These are phyloP conservation scores for Pediacus dermestoides DNA, from an alignment of 2,888 invertebrate species.

Conservation along the genomic window DNA sequence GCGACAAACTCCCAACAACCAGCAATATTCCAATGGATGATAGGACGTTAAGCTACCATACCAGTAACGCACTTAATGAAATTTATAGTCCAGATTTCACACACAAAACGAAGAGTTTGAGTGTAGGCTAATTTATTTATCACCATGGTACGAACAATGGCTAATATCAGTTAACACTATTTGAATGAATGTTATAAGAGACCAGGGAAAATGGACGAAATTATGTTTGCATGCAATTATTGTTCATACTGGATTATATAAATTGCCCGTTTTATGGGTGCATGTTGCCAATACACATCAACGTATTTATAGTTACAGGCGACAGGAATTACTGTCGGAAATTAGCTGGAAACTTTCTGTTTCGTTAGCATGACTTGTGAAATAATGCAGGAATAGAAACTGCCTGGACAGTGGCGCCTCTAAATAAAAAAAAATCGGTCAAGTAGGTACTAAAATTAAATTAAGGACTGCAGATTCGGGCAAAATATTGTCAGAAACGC, in stretches of 20 bases:
- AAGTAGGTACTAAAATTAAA: too few species aligned
- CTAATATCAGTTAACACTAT: slow-evolving; percentile 46
- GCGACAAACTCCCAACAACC: slow-evolving; percentile 6
- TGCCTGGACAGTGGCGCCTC: too few species aligned
- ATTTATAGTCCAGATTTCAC: slow-evolving; percentile 45
- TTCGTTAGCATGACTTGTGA: too few species aligned
- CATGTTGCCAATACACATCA: too few species aligned
- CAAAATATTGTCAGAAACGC: too few species aligned
- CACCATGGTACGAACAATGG: slow-evolving; percentile 45
- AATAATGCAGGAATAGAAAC: too few species aligned
- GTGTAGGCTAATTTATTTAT: slow-evolving; percentile 48
- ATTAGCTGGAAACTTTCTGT: too few species aligned
- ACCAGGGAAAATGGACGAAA: too few species aligned
- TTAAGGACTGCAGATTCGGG: too few species aligned
- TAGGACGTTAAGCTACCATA: slow-evolving; percentile 43
- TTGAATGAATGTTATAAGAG: slow-evolving; percentile 27
- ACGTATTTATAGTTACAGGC: too few species aligned
- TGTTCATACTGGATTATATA: slow-evolving; percentile 6
- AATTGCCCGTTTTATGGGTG: slow-evolving; percentile 12
- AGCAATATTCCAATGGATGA: slow-evolving; percentile 33
- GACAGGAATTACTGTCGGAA: too few species aligned
- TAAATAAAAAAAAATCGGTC: too few species aligned
- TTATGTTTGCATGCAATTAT: slow-evolving; percentile 13
- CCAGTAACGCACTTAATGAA: slow-evolving; percentile 49
- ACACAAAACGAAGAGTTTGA: slow-evolving; percentile 40